phyloP scores from a whole-genome alignment of 1,140 invertebrate species.

The Mactra quadrangularis region DNA sequence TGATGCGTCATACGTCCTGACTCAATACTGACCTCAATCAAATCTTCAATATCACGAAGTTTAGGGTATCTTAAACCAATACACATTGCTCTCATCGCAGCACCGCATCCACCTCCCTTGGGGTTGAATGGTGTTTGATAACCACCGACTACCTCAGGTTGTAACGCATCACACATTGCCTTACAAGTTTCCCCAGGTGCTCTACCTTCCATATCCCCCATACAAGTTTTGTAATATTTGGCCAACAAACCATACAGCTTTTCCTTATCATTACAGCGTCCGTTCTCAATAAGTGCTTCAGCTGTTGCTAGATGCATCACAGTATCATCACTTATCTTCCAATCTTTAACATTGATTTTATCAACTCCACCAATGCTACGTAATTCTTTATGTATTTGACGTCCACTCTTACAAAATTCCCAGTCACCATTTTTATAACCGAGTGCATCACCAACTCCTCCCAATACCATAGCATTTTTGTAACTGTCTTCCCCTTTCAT shows the following conservation, averaged over 20 bases:
- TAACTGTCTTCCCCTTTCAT: conserved; percentile 51
- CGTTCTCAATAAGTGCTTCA: conserved; percentile 63
- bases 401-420: conserved; percentile 76
- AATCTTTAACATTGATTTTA: conserved; percentile 59
- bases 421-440: conserved; percentile 77
- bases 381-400: conserved; percentile 72
- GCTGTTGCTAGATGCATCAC: conserved; percentile 72
- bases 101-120: conserved; percentile 81
- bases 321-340: conserved; percentile 73
- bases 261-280: conserved; percentile 43
- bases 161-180: not conserved
- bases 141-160: not conserved
- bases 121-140: conserved; percentile 31
- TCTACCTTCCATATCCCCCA: conserved; percentile 77
- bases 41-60: conserved; percentile 74
- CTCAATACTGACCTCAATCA: conserved; percentile 80
- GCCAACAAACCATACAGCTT: conserved; percentile 68
- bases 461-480: conserved; percentile 75
- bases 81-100: conserved; percentile 83
- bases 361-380: conserved; percentile 71
- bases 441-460: conserved; percentile 78
- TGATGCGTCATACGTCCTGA: conserved; percentile 82
- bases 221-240: conserved; percentile 72
- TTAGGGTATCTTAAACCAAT: conserved; percentile 81
- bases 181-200: conserved; percentile 62